Percentiles rank a stretch among this genome's conserved stretches.
These are phyloP conservation scores for Brachionus sp. DNA, from an alignment of 1,140 invertebrate species.

Conservation along the genomic window DNA sequence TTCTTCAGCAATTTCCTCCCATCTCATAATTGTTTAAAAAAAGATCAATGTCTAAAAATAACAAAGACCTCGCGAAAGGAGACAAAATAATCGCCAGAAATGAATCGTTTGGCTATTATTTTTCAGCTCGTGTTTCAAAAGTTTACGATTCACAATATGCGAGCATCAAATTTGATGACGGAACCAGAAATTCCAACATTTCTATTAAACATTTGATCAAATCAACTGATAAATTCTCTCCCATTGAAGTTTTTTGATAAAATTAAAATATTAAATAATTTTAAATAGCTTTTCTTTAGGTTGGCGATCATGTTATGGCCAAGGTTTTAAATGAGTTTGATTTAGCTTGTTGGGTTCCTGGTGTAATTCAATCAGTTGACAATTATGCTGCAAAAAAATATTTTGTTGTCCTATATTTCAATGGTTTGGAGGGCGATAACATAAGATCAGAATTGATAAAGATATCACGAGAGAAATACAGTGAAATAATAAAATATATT, in stretches of 20 bases:
- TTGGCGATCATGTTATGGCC: slow-evolving; percentile 33
- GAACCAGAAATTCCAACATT: not conserved
- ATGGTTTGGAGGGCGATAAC: slow-evolving; percentile 28
- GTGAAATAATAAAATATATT: slow-evolving; percentile 17
- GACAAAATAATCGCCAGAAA: slow-evolving; percentile 24
- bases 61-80: not conserved
- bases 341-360: slow-evolving; percentile 25
- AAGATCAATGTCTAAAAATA: not conserved
- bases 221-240: not conserved
- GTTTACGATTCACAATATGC: slow-evolving; percentile 4
- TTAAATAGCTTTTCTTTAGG: not conserved
- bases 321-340: slow-evolving; percentile 34
- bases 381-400: not conserved
- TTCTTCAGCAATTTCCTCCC: not conserved
- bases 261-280: not conserved
- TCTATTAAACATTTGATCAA: not conserved
- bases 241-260: not conserved
- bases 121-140: not conserved
- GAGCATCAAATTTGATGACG: slow-evolving; percentile 37
- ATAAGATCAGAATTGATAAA: slow-evolving; percentile 8
- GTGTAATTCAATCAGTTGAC: slow-evolving; percentile 22
- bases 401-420: slow-evolving; percentile 19
- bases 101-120: slow-evolving; percentile 15
- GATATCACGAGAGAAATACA: not conserved
- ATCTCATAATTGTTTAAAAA: not conserved